Evolutionary conservation across 2,888 invertebrate species (phyloP).

Genomic region (Netelia virgata): DNA sequence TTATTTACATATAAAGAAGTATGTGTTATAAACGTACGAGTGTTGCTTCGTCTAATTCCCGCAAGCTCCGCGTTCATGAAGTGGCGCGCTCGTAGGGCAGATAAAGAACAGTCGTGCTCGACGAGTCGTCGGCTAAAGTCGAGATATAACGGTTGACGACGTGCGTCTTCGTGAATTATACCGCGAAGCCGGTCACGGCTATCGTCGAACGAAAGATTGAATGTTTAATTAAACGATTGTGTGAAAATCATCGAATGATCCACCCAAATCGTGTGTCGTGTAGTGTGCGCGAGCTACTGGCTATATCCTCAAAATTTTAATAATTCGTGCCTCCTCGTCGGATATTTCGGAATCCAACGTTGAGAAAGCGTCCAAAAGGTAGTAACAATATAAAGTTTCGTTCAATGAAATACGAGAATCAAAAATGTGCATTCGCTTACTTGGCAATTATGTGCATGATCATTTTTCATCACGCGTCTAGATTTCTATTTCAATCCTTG

Average conservation of each 20-base stretch:
- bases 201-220: background rate
- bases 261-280: background rate
- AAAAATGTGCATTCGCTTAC: no score
- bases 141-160: conserved; percentile 10
- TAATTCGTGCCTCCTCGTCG: background rate
- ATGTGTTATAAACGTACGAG: background rate
- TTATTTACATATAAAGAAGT: conserved; percentile 30
- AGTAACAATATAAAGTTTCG: background rate
- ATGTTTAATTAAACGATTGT: no score
- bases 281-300: background rate
- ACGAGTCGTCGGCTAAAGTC: conserved; percentile 59
- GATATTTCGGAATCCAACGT: background rate
- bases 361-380: background rate
- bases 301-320: background rate
- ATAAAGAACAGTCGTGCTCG: conserved; percentile 33
- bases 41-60: background rate
- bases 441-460: background rate
- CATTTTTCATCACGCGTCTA: background rate
- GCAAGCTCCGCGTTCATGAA: conserved; percentile 11
- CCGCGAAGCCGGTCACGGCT: conserved; percentile 50
- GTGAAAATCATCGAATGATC: no score
- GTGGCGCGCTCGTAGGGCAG: conserved; percentile 16
- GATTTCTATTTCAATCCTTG: background rate
- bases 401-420: no score
- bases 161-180: conserved; percentile 22